Conservation (phyloP, 2,797 vertebrate genomes). For the Sylvilagus floridanus region DNA sequence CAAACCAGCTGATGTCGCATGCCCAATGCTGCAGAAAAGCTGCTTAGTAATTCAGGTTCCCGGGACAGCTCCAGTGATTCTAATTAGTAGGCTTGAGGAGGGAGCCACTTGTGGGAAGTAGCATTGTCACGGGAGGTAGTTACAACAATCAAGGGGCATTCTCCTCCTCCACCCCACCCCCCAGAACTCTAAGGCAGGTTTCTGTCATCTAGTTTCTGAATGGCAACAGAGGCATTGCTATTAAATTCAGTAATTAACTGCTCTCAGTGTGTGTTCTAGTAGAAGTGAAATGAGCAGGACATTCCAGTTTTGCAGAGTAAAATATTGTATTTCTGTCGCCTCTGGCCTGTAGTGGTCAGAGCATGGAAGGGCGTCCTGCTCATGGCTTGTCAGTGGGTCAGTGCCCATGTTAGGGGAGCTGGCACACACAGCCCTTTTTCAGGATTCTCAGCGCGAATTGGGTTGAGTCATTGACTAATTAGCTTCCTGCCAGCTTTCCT, state of each 20-base stretch:
- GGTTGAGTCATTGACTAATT: conserved; percentile 58
- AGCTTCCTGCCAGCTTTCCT: conserved; percentile 43
- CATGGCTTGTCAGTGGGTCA: neutral
- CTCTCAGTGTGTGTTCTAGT: neutral
- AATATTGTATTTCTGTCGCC: neutral
- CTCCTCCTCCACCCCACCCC: neutral
- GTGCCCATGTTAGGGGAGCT: neutral
- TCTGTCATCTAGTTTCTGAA: conserved; percentile 25
- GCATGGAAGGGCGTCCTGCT: neutral
- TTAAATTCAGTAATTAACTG: neutral
- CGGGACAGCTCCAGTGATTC: neutral
- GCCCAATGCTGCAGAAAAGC: neutral
- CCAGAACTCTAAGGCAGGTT: neutral
- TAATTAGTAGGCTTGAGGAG: neutral
- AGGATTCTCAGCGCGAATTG: conserved; percentile 49
- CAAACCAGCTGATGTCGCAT: neutral
- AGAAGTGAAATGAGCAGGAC: neutral
- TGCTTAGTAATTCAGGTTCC: conserved; percentile 48
- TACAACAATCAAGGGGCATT: neutral
- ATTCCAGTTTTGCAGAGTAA: neutral
- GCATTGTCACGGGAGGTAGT: conserved; percentile 40
- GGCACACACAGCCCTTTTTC: conserved; percentile 14
- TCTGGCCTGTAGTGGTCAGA: neutral
- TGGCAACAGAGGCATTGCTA: conserved; percentile 27
- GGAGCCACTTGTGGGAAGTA: conserved; percentile 14